Base-by-base conservation (phyloP, 2,888 invertebrate species). In the Gari tellinella region DNA sequence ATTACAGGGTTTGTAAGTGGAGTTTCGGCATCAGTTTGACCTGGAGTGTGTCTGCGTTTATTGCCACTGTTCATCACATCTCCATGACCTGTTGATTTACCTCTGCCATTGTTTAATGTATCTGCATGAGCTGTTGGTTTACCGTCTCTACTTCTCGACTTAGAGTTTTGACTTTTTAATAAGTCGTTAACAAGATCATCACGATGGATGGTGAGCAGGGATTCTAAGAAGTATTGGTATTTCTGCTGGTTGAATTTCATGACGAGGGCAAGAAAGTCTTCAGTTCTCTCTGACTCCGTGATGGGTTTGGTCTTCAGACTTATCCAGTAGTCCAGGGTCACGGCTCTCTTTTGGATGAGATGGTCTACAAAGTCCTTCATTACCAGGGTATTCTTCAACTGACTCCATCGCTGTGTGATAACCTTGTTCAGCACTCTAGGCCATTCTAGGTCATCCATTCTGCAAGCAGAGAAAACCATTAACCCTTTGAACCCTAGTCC, bases 291-390 rank as follows among this genome's bases (percentile, higher is more conserved):
- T 2, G 79, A 79, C 51, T 79, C 79, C 1, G 72, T 46, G 40
- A 79, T 48, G 37, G 79, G 72, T 55, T 79, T 79, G 19, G 79
- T 64, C 40, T 75, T 74, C 21, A 79, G 66, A 31, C 79, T 57
- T 63, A 79, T 79, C 79, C 74, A 79, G 66, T 79, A 79, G 43
- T 79, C 79, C 3, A 79, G 65, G 49, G 75, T 68, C 14, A 79
- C 75, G 17, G 75, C 75, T 25, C 72, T 45, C 21, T 69, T 68
- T 45, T 79, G 79, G 38, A 79, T 79, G n/a, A 79, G 66, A 43
- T 79, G 60, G 56, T 79, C 79, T 1, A 75, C 72, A 66, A 79
- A 69, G 66, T 79, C 75, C 49, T 72, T 72, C 72, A 79, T 63
- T 12, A 79, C 79, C 8, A 79, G 65, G 14, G 79, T 72, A 38